Evolutionary conservation across 2,113 vertebrate genomes (phyloP).

Genomic region (Conger conger): DNA sequence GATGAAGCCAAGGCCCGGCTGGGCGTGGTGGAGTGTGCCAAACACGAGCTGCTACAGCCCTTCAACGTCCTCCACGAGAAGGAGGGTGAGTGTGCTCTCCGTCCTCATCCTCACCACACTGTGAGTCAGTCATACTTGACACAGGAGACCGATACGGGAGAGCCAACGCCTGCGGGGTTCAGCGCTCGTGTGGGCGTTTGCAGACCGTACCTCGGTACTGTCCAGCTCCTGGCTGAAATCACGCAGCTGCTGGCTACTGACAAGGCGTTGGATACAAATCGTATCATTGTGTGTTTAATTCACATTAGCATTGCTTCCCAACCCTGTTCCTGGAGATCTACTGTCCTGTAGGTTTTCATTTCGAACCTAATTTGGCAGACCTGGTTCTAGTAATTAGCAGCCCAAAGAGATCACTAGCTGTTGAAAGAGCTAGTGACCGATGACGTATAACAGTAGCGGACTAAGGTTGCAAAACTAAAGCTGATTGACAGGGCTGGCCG

Average conservation of each 20-base stretch:
- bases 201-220: background rate
- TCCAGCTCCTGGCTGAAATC: background rate
- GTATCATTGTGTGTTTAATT: too few relatives aligned
- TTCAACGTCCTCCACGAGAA: slow-evolving; percentile 96
- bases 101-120: background rate
- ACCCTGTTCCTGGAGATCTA: too few relatives aligned
- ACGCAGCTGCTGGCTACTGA: background rate
- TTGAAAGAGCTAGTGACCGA: too few relatives aligned
- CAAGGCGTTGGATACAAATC: background rate
- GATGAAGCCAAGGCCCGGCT: slow-evolving; percentile 94
- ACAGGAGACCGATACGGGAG: background rate
- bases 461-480: too few relatives aligned
- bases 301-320: too few relatives aligned
- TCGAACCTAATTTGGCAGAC: too few relatives aligned
- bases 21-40: slow-evolving; percentile 95
- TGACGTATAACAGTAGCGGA: too few relatives aligned
- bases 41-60: slow-evolving; percentile 93
- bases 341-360: too few relatives aligned
- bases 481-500: too few relatives aligned
- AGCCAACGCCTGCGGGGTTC: background rate
- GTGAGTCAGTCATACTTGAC: too few relatives aligned
- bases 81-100: slow-evolving; percentile 75
- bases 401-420: too few relatives aligned
- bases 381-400: too few relatives aligned
- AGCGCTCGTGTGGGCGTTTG: background rate